Percentiles rank a stretch among this genome's conserved stretches.
phyloP scores from a whole-genome alignment of 2,888 invertebrate species.

The Hydriomena furcata region DNA sequence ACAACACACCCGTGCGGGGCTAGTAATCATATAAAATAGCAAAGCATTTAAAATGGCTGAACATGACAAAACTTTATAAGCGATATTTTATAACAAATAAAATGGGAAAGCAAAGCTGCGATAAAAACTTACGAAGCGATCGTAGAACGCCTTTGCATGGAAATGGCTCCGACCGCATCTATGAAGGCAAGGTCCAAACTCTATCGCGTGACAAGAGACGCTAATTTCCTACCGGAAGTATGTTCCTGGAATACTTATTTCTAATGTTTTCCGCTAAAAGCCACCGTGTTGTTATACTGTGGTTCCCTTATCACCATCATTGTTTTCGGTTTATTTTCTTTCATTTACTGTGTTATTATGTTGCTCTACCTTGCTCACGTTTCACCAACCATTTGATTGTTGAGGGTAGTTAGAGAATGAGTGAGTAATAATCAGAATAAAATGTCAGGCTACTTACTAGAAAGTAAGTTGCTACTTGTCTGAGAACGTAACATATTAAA shows the following conservation, averaged over 20 bases:
- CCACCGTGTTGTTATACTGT: constrained; percentile 8
- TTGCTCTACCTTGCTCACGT: not conserved
- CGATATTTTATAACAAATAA: too few species aligned
- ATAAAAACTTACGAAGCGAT: not conserved
- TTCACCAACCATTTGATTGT: not conserved
- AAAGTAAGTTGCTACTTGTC: too few species aligned
- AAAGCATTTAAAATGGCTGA: too few species aligned
- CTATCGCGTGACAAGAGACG: constrained; percentile 33
- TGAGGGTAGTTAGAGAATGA: too few species aligned
- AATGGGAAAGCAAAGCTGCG: not conserved
- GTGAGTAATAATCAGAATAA: too few species aligned
- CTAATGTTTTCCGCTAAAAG: constrained; percentile 27
- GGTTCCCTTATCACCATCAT: constrained; percentile 21
- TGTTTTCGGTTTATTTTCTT: constrained; percentile 8
- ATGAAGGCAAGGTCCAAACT: constrained; percentile 9
- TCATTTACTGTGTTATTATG: constrained; percentile 4
- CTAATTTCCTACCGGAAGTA: constrained; percentile 28
- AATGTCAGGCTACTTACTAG: too few species aligned
- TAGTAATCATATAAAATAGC: too few species aligned
- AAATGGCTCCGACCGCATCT: not conserved
- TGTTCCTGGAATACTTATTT: constrained; percentile 24
- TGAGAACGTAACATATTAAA: too few species aligned
- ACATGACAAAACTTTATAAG: too few species aligned
- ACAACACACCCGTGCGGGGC: too few species aligned
- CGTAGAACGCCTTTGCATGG: constrained; percentile 3